Conservation (phyloP, 2,888 invertebrate genomes). For the Apodemia zela region DNA sequence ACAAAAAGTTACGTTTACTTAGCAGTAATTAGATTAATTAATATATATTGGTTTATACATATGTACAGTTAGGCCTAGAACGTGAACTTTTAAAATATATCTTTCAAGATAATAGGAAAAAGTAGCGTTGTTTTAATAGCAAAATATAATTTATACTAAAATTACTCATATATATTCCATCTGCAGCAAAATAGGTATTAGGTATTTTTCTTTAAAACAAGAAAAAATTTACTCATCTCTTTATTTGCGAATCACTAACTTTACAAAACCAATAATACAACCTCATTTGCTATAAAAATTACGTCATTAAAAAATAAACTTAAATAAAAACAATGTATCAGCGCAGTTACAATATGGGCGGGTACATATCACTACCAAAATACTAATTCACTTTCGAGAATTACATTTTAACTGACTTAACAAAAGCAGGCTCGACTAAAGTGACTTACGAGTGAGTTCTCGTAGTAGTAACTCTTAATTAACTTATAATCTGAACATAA, state of each 20-base stretch:
- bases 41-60: conserved; percentile 47
- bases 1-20: conserved; percentile 43
- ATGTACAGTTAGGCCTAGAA: conserved; percentile 55
- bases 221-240: conserved; percentile 16
- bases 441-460: conserved; percentile 16
- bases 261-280: conserved; percentile 33
- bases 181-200: conserved; percentile 19
- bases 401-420: conserved; percentile 6
- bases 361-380: conserved; percentile 28
- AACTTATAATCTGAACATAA: conserved; percentile 35
- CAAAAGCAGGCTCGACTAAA: conserved; percentile 16
- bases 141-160: conserved; percentile 27
- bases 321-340: conserved; percentile 32
- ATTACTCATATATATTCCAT: conserved; percentile 11
- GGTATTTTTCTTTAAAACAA: conserved; percentile 21
- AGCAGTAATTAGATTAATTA: conserved; percentile 38
- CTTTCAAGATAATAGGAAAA: conserved; percentile 27
- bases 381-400: conserved; percentile 28
- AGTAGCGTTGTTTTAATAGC: conserved; percentile 25
- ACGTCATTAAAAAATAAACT: conserved; percentile 35
- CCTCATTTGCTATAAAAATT: conserved; percentile 26
- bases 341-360: conserved; percentile 29
- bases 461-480: conserved; percentile 21
- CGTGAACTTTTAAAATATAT: conserved; percentile 30
- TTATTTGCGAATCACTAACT: conserved; percentile 24